phyloP scores from a whole-genome alignment of 2,113 vertebrate genomes.

The Bambusicola thoracicus region DNA sequence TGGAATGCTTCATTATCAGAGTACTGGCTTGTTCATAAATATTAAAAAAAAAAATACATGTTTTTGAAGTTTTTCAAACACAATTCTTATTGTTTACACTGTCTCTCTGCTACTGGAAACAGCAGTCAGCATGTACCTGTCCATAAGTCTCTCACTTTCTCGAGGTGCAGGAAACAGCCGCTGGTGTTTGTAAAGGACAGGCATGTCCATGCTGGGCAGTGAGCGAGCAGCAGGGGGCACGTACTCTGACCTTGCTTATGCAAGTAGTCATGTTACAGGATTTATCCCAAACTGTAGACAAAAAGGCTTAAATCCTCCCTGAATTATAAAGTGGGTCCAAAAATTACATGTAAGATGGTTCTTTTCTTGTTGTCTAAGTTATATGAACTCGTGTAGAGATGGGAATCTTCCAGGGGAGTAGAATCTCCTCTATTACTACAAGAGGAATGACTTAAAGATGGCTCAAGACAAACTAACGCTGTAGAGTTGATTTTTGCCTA shows the following conservation, averaged over 20 bases:
- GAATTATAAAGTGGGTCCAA: neutral
- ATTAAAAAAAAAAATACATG: constrained; percentile 22
- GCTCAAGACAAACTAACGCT: neutral
- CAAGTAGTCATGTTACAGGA: neutral
- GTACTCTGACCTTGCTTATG: constrained; percentile 8
- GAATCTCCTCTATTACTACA: neutral
- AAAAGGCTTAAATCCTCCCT: neutral
- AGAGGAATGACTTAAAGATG: neutral
- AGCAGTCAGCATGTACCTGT: neutral
- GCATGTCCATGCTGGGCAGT: neutral
- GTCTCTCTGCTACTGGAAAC: neutral
- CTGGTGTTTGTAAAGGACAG: neutral
- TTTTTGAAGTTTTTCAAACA: constrained; percentile 39
- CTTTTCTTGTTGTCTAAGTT: neutral
- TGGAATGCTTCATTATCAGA: constrained; percentile 68
- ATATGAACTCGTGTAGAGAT: neutral
- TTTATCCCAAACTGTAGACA: neutral
- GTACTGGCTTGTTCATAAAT: constrained; percentile 64
- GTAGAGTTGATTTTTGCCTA: neutral
- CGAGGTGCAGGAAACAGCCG: neutral
- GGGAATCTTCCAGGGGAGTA: neutral
- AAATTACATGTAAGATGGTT: neutral
- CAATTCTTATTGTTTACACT: constrained; percentile 29
- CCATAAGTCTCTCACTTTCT: neutral
- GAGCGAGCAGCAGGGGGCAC: neutral